A percentile compares a stretch with the other conserved stretches of the same genome.
These are phyloP conservation scores for Oscheius onirici DNA, from an alignment of 2,888 invertebrate genomes.

Conservation along the genomic window DNA sequence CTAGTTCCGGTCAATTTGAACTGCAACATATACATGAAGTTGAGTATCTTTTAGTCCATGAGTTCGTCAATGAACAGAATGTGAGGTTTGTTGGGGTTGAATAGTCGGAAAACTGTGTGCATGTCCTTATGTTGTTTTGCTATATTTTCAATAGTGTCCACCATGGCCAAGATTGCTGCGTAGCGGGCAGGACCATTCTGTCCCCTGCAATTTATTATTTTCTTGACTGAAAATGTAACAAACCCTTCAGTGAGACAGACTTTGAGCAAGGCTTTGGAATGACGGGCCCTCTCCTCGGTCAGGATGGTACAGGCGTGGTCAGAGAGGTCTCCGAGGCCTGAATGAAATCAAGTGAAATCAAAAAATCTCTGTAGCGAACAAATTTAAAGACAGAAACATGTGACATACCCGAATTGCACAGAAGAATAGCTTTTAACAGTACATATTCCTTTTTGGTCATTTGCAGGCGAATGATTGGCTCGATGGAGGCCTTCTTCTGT, in stretches of 20 bases:
- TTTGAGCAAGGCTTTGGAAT: background rate
- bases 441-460: conserved; percentile 49
- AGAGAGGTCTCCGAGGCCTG: conserved; percentile 39
- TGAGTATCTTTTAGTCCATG: too few species aligned
- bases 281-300: background rate
- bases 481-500: conserved; percentile 12
- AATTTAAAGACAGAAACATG: too few species aligned
- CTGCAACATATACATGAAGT: too few species aligned
- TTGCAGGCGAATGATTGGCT: conserved; percentile 20
- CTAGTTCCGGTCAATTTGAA: too few species aligned
- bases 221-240: background rate
- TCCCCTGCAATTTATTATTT: conserved; percentile 21
- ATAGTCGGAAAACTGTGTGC: conserved; percentile 14
- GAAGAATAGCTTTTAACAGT: conserved; percentile 49
- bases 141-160: conserved; percentile 35
- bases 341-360: too few species aligned
- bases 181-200: conserved; percentile 38
- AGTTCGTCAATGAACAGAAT: too few species aligned
- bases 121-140: conserved; percentile 41
- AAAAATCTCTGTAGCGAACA: too few species aligned
- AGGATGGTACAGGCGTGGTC: conserved; percentile 17
- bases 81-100: too few species aligned
- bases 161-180: conserved; percentile 36
- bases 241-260: background rate
- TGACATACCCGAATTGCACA: conserved; percentile 52